Base-by-base conservation (phyloP, 2,797 vertebrate genomes). In the Poeciliopsis turneri region DNA sequence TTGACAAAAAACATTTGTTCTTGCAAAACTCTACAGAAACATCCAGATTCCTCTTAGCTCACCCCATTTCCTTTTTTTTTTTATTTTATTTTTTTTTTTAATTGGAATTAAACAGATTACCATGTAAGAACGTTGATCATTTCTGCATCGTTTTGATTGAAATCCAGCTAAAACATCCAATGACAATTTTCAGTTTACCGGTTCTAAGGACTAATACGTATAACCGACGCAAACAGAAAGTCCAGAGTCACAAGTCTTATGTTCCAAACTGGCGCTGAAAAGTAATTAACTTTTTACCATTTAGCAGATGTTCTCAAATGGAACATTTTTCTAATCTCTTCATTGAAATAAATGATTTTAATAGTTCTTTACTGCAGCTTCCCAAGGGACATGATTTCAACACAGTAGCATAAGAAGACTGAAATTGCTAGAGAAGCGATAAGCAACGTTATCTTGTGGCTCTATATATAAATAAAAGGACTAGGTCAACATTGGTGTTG, bases 401-500 rank as follows among this genome's bases (percentile, higher is more conserved):
- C 18, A 23, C 33, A 23, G 4, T 1, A 9, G 20, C 4, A 72
- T 5, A 45, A 79, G 82, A 59, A 15, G 41, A 13, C 18, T 75
- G 7, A 72, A 82, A 76, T 72, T 39, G 47, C 25, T 43, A 10
- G 2, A 51, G 43, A 39, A 36, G 46, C 81, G 8, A 66, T 61
- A 76, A 57, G 25, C 28, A n/a, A n/a, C 53, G 28, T 57, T 28
- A 57, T 57, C 25, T n/a, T 11, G 10, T 57, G 10, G 10, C 53
- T 53, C n/a, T 0, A 61, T 46, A 11, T 41, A 30, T n/a, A 1
- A 76, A 68, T 30, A 76, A 41, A 46, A 13, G 6, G 0, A 41
- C 75, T 16, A 64, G 71, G 23, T 68, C 59, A 72, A 72, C 72
- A 73, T 82, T 66, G 28, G 47, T 64, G 66, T 74, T 72, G 61